Conservation (phyloP, 2,888 invertebrate species). For the Thalpophila matura region DNA sequence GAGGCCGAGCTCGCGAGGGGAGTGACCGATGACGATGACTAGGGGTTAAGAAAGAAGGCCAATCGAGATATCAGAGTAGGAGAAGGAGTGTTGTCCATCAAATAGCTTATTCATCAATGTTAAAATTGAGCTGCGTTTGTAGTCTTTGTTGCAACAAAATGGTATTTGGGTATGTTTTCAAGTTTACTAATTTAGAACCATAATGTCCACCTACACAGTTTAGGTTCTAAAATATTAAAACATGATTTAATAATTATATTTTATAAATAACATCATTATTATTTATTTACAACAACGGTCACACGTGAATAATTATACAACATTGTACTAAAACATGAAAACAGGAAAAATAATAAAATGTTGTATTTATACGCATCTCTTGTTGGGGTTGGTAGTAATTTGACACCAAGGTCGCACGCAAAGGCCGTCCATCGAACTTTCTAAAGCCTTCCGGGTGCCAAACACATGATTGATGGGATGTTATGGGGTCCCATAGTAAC, state of each 20-base stretch:
- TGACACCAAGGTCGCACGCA: conserved; percentile 78
- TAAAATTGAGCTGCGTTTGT: no score
- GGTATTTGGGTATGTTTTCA: conserved; percentile 36
- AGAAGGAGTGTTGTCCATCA: no score
- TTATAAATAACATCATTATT: conserved; percentile 12
- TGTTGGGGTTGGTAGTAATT: conserved; percentile 62
- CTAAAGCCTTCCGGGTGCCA: conserved; percentile 76
- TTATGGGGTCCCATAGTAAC: conserved; percentile 61
- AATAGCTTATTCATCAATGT: conserved; percentile 31
- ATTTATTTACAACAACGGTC: conserved; percentile 23
- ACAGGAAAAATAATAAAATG: conserved; percentile 32
- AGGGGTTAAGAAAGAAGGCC: conserved; percentile 12
- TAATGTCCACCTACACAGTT: conserved; percentile 11
- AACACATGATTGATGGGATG: conserved; percentile 79
- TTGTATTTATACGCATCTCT: conserved; percentile 1
- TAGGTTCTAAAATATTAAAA: conserved; percentile 31
- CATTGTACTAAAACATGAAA: conserved; percentile 17
- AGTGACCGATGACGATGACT: conserved; percentile 59
- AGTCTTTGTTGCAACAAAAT: no score
- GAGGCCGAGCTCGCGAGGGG: conserved; percentile 60
- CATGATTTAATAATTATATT: conserved; percentile 17
- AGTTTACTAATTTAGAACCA: conserved; percentile 25
- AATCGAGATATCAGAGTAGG: no score
- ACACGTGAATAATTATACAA: neutral
- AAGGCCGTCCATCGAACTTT: conserved; percentile 83